Base-by-base conservation (phyloP, 2,113 vertebrate genomes). In the Cephalopterus ornatus region DNA sequence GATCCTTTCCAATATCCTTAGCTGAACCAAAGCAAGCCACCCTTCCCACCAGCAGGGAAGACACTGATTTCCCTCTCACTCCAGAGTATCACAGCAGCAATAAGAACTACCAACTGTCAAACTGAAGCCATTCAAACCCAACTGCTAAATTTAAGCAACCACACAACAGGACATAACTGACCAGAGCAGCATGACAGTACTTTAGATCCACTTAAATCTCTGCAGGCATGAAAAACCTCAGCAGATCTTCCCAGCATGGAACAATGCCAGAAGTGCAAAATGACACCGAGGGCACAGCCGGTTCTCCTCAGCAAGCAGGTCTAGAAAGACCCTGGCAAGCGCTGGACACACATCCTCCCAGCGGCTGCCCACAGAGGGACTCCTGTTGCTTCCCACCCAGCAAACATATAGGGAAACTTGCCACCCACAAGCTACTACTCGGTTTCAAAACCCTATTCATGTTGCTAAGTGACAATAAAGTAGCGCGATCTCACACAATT, bases 381-480 rank as follows among this genome's bases (percentile, higher is more conserved):
- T 89, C 5, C 3, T 68, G 23, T 7, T 65, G 50, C 46, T 94
- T 85, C 75, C 85, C 61, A 80, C 61, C 8, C 0, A 0, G 42
- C 67, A 77, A 90, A 88, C 12, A 47, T 12, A 37, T 4, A n/a
- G 85, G 78, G 71, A 90, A 18, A 49, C 58, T 96, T 66, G 35
- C 55, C 88, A 92, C 62, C 85, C 68, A 85, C 82, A 63, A 44
- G 53, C 78, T 87, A 67, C 90, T 61, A 37, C 39, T 90, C 72
- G 28, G 63, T 68, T 74, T 59, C 67, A 79, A 92, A 95, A 85
- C 59, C 71, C 88, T 71, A 66, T 75, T 88, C 92, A 86, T 90
- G 88, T 96, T 97, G 95, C 95, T 93, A 88, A 96, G 90, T 95
- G 96, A 97, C 95, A 92, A 92, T 32, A 90, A 92, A n/a, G 39